phyloP scores from a whole-genome alignment of 2,888 invertebrate species.

The Lepidonotus clava region DNA sequence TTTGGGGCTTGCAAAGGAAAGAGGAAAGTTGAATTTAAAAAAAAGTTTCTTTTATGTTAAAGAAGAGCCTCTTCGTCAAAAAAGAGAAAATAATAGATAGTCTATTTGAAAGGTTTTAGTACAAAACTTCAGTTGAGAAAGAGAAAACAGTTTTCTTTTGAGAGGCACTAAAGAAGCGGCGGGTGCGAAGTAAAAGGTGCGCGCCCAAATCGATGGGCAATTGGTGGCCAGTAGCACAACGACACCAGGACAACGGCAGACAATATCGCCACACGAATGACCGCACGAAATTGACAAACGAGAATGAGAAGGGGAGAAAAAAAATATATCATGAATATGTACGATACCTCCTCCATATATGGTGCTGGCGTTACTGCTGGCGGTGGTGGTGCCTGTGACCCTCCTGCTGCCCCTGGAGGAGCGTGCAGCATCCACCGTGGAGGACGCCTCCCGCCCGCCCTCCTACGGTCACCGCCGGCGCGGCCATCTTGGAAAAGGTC shows the following conservation, averaged over 20 bases:
- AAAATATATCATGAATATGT: constrained; percentile 21
- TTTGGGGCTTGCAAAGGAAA: no score
- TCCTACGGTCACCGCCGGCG: not conserved
- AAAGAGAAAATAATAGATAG: no score
- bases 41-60: no score
- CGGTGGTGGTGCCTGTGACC: not conserved
- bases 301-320: not conserved
- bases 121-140: no score
- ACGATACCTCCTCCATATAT: constrained; percentile 51
- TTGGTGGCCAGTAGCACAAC: not conserved
- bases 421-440: not conserved
- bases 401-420: not conserved
- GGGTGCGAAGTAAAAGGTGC: not conserved
- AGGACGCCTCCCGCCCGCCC: not conserved
- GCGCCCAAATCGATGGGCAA: not conserved
- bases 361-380: not conserved
- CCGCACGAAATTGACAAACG: not conserved
- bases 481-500: constrained; percentile 52
- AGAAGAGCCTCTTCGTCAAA: no score
- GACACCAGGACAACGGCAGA: not conserved
- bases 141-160: no score
- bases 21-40: no score
- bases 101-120: no score
- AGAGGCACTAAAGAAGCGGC: not conserved
- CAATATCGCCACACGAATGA: not conserved